Percentiles rank a stretch among this genome's conserved stretches.
Evolutionary conservation across 1,140 invertebrate species (phyloP).

Genomic region (Ooceraea biroi): DNA sequence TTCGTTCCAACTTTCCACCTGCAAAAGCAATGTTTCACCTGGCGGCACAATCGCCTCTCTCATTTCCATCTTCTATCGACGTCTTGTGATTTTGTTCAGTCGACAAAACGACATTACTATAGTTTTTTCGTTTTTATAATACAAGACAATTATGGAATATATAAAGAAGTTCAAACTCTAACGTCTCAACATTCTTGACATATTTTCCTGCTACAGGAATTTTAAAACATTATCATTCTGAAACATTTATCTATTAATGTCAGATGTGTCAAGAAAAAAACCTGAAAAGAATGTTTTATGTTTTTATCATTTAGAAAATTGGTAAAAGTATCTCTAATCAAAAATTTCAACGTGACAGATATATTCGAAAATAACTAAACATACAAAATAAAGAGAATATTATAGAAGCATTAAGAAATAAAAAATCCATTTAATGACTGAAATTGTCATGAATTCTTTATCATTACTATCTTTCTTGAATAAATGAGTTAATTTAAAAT

Average conservation of each 20-base stretch:
- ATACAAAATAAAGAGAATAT: not conserved
- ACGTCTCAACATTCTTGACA: not conserved
- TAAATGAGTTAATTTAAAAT: too few relatives aligned
- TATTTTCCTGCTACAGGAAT: not conserved
- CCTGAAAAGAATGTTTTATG: not conserved
- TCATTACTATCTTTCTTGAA: not conserved
- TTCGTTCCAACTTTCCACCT: not conserved
- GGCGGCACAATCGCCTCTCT: conserved; percentile 11
- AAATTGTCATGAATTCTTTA: not conserved
- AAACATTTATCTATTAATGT: not conserved
- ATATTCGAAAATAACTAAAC: not conserved
- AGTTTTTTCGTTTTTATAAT: not conserved
- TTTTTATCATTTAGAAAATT: not conserved
- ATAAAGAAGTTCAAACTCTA: not conserved
- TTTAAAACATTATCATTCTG: not conserved
- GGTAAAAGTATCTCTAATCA: not conserved
- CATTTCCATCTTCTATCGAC: conserved; percentile 9
- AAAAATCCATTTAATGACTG: not conserved
- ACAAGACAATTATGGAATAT: not conserved
- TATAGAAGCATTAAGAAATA: not conserved
- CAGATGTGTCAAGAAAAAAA: not conserved
- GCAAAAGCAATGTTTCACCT: conserved; percentile 14
- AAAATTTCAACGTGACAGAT: not conserved
- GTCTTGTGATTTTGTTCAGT: not conserved
- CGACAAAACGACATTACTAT: not conserved